A percentile compares a stretch with the other conserved stretches of the same genome.
Evolutionary conservation across 2,888 invertebrate genomes (phyloP).

Genomic region (Monoplex corrugatus): DNA sequence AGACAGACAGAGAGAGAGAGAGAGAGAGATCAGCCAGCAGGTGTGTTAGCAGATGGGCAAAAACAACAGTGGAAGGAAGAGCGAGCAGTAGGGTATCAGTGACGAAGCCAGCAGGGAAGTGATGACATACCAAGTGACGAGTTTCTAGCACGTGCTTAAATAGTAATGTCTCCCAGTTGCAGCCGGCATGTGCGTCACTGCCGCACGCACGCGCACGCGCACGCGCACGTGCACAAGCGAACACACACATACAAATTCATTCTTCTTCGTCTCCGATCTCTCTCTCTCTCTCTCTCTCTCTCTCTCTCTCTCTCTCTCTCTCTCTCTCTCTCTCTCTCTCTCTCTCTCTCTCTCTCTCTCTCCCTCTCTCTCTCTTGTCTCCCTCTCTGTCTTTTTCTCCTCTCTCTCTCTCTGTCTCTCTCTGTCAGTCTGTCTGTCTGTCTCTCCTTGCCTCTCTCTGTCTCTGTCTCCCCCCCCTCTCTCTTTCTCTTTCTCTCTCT

Average conservation of each 20-base stretch:
- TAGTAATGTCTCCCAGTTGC: too few species aligned
- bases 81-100: too few species aligned
- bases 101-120: too few species aligned
- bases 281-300: conserved; percentile 28
- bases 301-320: conserved; percentile 36
- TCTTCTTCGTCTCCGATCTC: not conserved
- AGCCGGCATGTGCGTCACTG: too few species aligned
- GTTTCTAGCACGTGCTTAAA: too few species aligned
- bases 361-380: not conserved
- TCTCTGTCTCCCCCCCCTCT: not conserved
- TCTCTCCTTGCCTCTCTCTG: not conserved
- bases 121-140: too few species aligned
- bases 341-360: not conserved
- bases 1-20: too few species aligned
- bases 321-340: not conserved
- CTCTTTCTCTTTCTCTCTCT: too few species aligned
- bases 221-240: not conserved
- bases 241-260: not conserved
- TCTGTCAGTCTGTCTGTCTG: not conserved
- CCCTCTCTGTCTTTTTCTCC: not conserved
- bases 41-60: too few species aligned
- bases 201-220: not conserved
- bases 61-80: too few species aligned
- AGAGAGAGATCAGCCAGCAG: too few species aligned
- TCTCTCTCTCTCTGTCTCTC: not conserved